phyloP scores from a whole-genome alignment of 2,113 vertebrate genomes.

The Crocuta crocuta region DNA sequence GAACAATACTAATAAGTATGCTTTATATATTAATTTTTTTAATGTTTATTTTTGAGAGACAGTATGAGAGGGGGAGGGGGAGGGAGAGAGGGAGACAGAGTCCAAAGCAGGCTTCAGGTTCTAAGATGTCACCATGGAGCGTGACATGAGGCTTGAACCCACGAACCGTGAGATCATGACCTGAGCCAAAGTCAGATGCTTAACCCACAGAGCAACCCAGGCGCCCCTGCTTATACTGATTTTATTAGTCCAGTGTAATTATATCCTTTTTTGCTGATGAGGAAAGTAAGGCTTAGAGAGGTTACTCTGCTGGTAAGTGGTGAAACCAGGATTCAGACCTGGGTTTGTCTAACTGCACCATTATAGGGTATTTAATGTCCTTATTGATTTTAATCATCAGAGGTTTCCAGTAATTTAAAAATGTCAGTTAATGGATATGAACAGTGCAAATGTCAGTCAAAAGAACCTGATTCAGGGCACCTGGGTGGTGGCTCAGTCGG shows the following conservation, averaged over 20 bases:
- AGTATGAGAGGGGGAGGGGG: no score
- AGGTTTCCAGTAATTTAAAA: background rate
- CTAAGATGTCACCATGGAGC: no score
- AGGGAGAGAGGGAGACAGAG: no score
- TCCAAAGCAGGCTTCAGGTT: no score
- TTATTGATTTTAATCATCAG: conserved; percentile 1
- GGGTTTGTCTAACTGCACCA: background rate
- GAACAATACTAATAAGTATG: background rate
- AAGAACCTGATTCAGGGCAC: background rate
- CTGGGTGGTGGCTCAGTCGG: background rate
- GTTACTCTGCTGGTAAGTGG: background rate
- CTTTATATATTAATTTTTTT: background rate
- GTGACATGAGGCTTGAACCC: no score
- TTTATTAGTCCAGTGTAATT: background rate
- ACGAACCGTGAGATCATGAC: no score
- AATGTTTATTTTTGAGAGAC: no score
- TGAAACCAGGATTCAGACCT: background rate
- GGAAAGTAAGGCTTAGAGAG: background rate
- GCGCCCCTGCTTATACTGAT: background rate
- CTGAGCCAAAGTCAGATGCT: no score
- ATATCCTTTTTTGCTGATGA: background rate
- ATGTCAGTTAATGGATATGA: background rate
- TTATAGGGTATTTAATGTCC: background rate
- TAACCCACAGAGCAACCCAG: no score
- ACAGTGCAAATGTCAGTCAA: background rate